phyloP scores from a whole-genome alignment of 1,140 invertebrate species.

The Halotydeus destructor region DNA sequence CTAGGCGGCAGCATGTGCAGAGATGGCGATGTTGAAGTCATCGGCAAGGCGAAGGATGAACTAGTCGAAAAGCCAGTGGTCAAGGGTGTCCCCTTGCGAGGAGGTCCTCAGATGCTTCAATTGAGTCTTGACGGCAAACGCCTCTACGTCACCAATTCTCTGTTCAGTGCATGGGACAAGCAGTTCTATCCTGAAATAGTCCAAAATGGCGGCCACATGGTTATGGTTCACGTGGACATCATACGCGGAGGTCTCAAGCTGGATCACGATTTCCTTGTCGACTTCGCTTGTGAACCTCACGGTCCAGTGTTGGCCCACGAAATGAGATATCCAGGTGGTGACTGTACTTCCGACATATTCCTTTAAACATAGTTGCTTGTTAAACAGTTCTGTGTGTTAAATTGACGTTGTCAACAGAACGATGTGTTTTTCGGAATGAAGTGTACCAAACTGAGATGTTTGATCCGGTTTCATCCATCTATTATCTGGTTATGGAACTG shows the following conservation, averaged over 20 bases:
- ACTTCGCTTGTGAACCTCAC: conserved; percentile 70
- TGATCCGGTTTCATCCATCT: too few relatives aligned
- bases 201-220: conserved; percentile 51
- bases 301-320: conserved; percentile 82
- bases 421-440: too few relatives aligned
- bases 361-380: too few relatives aligned
- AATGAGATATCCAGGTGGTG: conserved; percentile 85
- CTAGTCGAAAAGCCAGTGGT: conserved; percentile 39
- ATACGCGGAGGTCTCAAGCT: conserved; percentile 66
- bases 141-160: conserved; percentile 72
- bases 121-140: conserved; percentile 81
- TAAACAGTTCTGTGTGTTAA: too few relatives aligned
- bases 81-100: conserved; percentile 56
- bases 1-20: conserved; percentile 57
- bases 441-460: too few relatives aligned
- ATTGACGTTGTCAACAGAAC: too few relatives aligned
- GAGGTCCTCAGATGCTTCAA: conserved; percentile 88
- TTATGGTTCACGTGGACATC: conserved; percentile 62
- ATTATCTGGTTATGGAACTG: too few relatives aligned
- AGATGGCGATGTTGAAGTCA: conserved; percentile 42
- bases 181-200: conserved; percentile 73
- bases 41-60: conserved; percentile 48
- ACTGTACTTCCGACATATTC: conserved; percentile 95
- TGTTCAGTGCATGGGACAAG: conserved; percentile 79
- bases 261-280: conserved; percentile 67